Evolutionary conservation across 2,113 vertebrate genomes (phyloP).

Genomic region (Sylvia atricapilla): DNA sequence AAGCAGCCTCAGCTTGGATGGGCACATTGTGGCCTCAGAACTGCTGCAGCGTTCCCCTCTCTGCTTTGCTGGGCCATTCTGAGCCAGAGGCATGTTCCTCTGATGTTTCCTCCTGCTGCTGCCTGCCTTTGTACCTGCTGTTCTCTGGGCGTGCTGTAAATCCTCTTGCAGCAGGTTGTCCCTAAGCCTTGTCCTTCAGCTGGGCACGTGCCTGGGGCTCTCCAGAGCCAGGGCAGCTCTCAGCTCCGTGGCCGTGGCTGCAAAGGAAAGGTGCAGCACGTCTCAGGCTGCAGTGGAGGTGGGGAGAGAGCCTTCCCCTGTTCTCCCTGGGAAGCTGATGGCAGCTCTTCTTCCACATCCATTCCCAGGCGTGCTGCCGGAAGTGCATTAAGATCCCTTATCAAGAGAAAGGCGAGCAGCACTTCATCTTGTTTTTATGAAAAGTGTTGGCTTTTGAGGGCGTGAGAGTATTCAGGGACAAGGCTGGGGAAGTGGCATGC

Average conservation of each 20-base stretch:
- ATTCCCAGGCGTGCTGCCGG: not conserved
- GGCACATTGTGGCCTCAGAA: accelerated
- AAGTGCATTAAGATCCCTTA: not conserved
- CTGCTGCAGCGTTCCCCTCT: not conserved
- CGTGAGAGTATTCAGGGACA: not conserved
- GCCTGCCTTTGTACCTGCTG: not conserved
- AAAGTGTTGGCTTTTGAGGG: not conserved
- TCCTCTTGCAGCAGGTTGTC: not conserved
- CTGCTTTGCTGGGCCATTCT: not conserved
- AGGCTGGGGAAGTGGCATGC: not conserved
- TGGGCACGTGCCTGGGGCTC: not conserved
- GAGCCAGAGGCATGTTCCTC: not conserved
- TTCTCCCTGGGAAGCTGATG: not conserved
- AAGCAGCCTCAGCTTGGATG: not conserved
- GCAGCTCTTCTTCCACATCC: not conserved
- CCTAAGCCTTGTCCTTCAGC: not conserved
- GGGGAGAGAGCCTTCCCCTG: not conserved
- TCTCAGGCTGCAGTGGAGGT: not conserved
- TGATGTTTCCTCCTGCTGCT: not conserved
- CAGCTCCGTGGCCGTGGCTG: accelerated
- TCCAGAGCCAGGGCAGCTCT: not conserved
- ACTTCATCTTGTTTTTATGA: not conserved
- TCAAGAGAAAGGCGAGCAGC: not conserved
- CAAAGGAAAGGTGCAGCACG: not conserved
- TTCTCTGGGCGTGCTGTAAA: not conserved